Conservation (phyloP, 2,888 invertebrate species). For the Suillia variegata region DNA sequence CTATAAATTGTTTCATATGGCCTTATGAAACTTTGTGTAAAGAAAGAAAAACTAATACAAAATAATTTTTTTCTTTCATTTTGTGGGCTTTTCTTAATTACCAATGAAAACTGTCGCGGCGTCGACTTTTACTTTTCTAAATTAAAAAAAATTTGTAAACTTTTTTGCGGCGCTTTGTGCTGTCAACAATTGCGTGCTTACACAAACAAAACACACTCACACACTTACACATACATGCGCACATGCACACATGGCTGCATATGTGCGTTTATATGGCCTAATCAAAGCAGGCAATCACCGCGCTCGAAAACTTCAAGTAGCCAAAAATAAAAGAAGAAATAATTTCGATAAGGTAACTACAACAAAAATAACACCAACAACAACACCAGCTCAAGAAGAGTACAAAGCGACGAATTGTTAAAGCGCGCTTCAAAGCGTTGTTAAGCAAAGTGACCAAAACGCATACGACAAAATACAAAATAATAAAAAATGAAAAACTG, state of each 20-base stretch:
- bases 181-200: slow-evolving; percentile 1
- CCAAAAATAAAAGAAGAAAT: not conserved
- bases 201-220: not conserved
- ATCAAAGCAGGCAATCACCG: not conserved
- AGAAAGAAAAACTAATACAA: not conserved
- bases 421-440: not conserved
- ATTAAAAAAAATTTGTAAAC: not conserved
- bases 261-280: too few relatives aligned
- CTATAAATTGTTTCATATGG: too few relatives aligned
- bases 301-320: not conserved
- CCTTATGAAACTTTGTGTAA: too few relatives aligned
- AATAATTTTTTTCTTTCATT: too few relatives aligned
- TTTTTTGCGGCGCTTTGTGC: not conserved
- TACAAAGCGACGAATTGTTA: slow-evolving; percentile 2
- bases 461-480: not conserved
- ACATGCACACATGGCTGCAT: not conserved
- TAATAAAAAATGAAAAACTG: too few relatives aligned
- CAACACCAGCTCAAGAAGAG: not conserved
- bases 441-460: not conserved
- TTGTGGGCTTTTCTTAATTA: too few relatives aligned
- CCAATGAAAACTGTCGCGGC: not conserved
- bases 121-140: slow-evolving; percentile 4
- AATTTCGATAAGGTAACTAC: not conserved
- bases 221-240: not conserved
- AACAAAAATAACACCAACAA: too few relatives aligned